Evolutionary conservation across 2,113 vertebrate species (phyloP).

Genomic region (Takifugu bimaculatus): DNA sequence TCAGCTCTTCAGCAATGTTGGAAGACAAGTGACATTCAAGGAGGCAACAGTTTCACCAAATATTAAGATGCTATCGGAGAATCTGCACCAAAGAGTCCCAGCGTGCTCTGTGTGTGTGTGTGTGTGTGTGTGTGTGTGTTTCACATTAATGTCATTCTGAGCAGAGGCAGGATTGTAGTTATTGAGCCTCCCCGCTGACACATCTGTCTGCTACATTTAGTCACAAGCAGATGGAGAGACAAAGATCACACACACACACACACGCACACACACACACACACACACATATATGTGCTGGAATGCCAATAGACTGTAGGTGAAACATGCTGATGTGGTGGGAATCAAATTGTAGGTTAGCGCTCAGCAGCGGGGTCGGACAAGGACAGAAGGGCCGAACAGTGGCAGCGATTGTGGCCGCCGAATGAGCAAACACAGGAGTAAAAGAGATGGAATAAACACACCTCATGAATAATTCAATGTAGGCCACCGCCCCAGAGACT

Average conservation of each 20-base stretch:
- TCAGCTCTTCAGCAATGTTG: no score
- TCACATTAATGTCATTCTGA: slow-evolving; percentile 4
- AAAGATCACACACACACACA: slow-evolving; percentile 1
- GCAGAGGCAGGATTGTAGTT: not conserved
- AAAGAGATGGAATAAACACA: slow-evolving; percentile 45
- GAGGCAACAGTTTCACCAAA: no score
- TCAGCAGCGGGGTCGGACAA: slow-evolving; percentile 40
- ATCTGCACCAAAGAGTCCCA: not conserved
- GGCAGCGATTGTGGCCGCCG: not conserved
- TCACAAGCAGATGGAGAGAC: slow-evolving; percentile 2
- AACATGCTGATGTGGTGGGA: slow-evolving; percentile 42
- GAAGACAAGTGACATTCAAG: no score
- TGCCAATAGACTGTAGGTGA: not conserved
- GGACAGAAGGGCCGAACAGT: slow-evolving; percentile 13
- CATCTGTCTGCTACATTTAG: slow-evolving; percentile 18
- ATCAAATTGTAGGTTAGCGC: slow-evolving; percentile 26
- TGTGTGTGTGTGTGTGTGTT: not conserved
- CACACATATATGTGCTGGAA: slow-evolving; percentile 2
- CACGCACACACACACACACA: not conserved
- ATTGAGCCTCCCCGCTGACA: slow-evolving; percentile 13
- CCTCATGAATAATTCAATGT: slow-evolving; percentile 62
- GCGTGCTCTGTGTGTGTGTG: not conserved
- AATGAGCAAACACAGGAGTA: slow-evolving; percentile 34
- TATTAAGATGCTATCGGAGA: no score
- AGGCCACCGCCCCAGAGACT: slow-evolving; percentile 51